A percentile compares a stretch with the other conserved stretches of the same genome.
phyloP scores from a whole-genome alignment of 1,140 invertebrate species.

The Apocrypta bakeri region DNA sequence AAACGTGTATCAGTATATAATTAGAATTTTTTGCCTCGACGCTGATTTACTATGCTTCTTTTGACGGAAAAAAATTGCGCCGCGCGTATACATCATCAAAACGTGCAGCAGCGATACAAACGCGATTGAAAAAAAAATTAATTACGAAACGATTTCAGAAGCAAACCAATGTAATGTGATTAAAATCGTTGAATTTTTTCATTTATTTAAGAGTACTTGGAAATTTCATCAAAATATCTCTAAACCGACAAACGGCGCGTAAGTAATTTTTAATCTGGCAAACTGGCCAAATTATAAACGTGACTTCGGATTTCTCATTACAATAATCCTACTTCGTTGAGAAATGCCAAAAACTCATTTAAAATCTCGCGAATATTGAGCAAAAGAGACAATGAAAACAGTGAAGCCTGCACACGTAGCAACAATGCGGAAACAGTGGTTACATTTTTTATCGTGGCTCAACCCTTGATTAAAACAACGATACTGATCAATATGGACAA shows the following conservation, averaged over 20 bases:
- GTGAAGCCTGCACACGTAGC: background rate
- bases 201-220: background rate
- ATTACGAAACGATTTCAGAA: background rate
- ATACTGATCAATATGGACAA: no score
- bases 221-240: background rate
- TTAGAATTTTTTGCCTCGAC: constrained; percentile 8
- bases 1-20: constrained; percentile 23
- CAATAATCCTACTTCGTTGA: no score
- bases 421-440: background rate
- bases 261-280: no score
- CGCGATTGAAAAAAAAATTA: background rate
- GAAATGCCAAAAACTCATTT: background rate
- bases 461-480: constrained; percentile 38
- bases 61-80: background rate
- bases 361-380: background rate
- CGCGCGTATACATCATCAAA: background rate
- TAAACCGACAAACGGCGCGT: no score
- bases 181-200: background rate
- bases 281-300: background rate
- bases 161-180: background rate
- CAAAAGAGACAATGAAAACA: background rate
- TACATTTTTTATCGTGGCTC: constrained; percentile 21
- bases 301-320: background rate
- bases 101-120: no score
- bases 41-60: background rate